A percentile compares a stretch with the other conserved stretches of the same genome.
Evolutionary conservation across 1,140 invertebrate species (phyloP).

Genomic region (Belonocnema kinseyi): DNA sequence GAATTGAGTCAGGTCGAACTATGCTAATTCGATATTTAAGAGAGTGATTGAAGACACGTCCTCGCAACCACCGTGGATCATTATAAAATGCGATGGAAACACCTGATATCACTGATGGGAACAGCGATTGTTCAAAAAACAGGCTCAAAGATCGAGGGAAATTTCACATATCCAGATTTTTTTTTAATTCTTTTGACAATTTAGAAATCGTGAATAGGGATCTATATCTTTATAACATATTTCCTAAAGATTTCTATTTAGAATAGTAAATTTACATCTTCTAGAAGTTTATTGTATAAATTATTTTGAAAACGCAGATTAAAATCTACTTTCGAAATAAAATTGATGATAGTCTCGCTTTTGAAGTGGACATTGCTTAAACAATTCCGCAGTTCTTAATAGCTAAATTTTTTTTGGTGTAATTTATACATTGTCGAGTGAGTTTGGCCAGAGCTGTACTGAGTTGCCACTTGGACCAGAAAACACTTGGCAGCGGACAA

Average conservation of each 20-base stretch:
- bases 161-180: constrained; percentile 20
- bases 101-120: constrained; percentile 20
- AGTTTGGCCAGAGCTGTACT: neutral
- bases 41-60: constrained; percentile 56
- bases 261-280: neutral
- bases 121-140: constrained; percentile 10
- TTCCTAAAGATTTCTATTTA: neutral
- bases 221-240: neutral
- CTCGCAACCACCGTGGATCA: constrained; percentile 25
- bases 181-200: constrained; percentile 6
- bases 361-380: too few species aligned
- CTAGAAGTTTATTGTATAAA: too few species aligned
- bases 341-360: too few species aligned
- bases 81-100: constrained; percentile 5
- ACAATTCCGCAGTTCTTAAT: too few species aligned
- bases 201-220: neutral
- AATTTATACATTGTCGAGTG: neutral
- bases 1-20: constrained; percentile 45
- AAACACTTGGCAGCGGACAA: constrained; percentile 64
- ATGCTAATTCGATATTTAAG: constrained; percentile 62
- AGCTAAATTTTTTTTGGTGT: too few species aligned
- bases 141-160: constrained; percentile 18
- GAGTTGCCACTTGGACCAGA: constrained; percentile 22
- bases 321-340: too few species aligned
- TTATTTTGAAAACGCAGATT: too few species aligned